phyloP scores from a whole-genome alignment of 2,797 vertebrate genomes.

The Myoxocephalus aenaeus region DNA sequence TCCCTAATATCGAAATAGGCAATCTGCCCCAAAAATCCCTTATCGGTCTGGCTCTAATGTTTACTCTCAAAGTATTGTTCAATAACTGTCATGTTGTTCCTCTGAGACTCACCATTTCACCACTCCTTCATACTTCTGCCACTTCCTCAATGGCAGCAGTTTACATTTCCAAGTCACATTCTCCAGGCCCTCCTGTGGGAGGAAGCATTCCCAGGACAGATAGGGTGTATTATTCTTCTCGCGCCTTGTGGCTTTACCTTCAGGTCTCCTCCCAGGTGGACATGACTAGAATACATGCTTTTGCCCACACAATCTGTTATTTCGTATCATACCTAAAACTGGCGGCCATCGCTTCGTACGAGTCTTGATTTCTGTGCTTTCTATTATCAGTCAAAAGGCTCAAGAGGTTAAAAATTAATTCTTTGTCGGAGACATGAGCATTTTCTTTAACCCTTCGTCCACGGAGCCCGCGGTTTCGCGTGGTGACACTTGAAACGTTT shows the following conservation, averaged over 20 bases:
- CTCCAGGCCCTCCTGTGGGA: neutral
- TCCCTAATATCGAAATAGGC: too few species aligned
- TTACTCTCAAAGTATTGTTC: neutral
- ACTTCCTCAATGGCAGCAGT: neutral
- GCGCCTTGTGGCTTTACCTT: neutral
- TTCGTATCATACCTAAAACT: neutral
- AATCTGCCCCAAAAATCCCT: too few species aligned
- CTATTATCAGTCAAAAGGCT: neutral
- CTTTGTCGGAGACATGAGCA: neutral
- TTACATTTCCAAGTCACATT: slow-evolving; percentile 23
- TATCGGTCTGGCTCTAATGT: too few species aligned
- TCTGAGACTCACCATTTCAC: neutral
- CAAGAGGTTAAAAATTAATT: slow-evolving; percentile 9
- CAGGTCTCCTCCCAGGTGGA: slow-evolving; percentile 13
- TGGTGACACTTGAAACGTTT: too few species aligned
- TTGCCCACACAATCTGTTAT: neutral
- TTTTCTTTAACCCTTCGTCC: too few species aligned
- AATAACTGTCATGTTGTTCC: neutral
- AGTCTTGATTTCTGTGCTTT: slow-evolving; percentile 9
- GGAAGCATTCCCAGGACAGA: slow-evolving; percentile 2
- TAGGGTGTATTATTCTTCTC: neutral
- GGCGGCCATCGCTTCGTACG: accelerated
- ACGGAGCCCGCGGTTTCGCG: too few species aligned
- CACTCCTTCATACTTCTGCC: neutral
- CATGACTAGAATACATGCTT: slow-evolving; percentile 19